Conservation (phyloP, 2,797 vertebrate genomes). For the Enteromius treurensis region DNA sequence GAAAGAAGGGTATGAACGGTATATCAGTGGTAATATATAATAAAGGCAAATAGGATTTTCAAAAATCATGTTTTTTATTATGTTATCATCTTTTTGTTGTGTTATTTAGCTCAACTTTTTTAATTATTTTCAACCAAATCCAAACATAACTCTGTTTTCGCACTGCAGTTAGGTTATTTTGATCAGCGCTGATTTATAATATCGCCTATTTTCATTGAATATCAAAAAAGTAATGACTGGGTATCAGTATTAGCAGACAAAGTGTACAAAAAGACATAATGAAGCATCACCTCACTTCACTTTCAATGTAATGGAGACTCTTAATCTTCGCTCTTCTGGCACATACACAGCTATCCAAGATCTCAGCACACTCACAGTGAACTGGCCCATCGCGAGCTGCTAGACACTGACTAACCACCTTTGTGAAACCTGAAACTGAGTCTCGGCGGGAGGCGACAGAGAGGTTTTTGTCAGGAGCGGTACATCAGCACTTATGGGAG, state of each 20-base stretch:
- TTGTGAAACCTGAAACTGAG: constrained; percentile 20
- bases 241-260: neutral
- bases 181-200: neutral
- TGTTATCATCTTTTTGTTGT: too few relatives aligned
- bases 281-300: neutral
- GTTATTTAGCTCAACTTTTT: too few relatives aligned
- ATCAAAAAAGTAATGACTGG: neutral
- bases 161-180: too few relatives aligned
- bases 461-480: constrained; percentile 25
- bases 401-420: constrained; percentile 24
- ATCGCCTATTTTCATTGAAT: neutral
- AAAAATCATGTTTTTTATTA: too few relatives aligned
- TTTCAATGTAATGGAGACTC: constrained; percentile 26
- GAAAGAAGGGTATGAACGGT: neutral
- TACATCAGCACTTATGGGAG: constrained; percentile 34
- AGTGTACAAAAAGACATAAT: neutral
- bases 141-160: too few relatives aligned
- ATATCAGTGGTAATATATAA: neutral
- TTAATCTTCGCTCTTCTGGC: constrained; percentile 27
- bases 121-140: too few relatives aligned
- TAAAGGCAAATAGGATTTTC: neutral
- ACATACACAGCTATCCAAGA: neutral
- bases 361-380: constrained; percentile 6
- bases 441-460: constrained; percentile 18
- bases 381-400: constrained; percentile 10